phyloP scores from a whole-genome alignment of 2,797 vertebrate species.

The Protonibea diacanthus region DNA sequence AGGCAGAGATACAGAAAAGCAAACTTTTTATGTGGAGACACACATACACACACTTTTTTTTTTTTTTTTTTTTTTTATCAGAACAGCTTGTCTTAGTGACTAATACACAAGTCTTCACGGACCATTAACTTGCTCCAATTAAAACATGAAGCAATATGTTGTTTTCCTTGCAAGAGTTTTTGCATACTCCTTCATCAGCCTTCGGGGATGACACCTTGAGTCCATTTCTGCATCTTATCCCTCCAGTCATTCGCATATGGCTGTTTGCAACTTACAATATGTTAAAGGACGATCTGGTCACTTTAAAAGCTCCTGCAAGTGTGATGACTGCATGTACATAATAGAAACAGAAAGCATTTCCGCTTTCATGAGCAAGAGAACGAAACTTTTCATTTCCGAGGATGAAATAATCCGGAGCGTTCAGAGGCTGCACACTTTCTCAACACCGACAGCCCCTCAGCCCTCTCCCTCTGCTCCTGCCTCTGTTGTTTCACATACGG shows the following conservation, averaged over 20 bases:
- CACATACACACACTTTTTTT: slow-evolving; percentile 38
- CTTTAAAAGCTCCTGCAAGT: slow-evolving; percentile 18
- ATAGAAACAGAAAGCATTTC: not conserved
- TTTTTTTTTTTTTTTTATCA: slow-evolving; percentile 50
- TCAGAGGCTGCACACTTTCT: not conserved
- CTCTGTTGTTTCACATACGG: slow-evolving; percentile 45
- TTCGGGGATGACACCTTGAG: slow-evolving; percentile 76
- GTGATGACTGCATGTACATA: not conserved
- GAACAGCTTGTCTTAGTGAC: slow-evolving; percentile 85
- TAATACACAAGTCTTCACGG: slow-evolving; percentile 80
- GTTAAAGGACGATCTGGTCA: slow-evolving; percentile 38
- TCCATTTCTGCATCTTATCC: slow-evolving; percentile 64
- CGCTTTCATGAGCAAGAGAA: not conserved
- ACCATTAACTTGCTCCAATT: slow-evolving; percentile 85
- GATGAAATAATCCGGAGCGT: not conserved
- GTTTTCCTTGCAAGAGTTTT: slow-evolving; percentile 78
- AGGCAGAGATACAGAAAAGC: slow-evolving; percentile 55
- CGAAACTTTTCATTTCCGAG: not conserved
- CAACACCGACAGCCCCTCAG: not conserved
- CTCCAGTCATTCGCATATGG: slow-evolving; percentile 77
- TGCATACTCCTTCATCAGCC: slow-evolving; percentile 71
- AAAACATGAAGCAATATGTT: slow-evolving; percentile 87
- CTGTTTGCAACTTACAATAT: slow-evolving; percentile 56
- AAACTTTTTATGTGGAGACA: slow-evolving; percentile 42
- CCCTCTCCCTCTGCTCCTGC: slow-evolving; percentile 13